Evolutionary conservation across 2,888 invertebrate genomes (phyloP), one percentile per base, ranked within the genome.

Genomic region (Ectemnius cavifrons): DNA sequence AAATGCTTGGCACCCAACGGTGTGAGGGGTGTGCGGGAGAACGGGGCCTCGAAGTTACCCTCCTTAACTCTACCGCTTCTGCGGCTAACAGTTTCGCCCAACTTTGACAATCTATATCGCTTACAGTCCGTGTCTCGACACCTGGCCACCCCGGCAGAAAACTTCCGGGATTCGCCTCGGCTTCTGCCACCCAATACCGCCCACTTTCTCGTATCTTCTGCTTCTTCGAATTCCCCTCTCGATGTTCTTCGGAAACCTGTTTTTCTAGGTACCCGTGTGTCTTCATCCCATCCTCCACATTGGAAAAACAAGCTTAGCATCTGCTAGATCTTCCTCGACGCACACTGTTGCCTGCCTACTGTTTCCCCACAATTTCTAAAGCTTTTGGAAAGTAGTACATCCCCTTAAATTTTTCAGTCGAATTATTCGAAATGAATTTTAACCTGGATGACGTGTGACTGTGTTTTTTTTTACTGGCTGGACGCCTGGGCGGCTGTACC

Each of bases 91-190:
- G 86, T 85, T 86, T 82, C 82, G 49, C 63, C 72, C 78, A 88
- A 88, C 86, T 88, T 88, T 84, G 85, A 87, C 87, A 87, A 88
- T 88, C 86, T 87, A 87, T 88, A 85, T 83, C 83, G 83, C 82
- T 84, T 84, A 78, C 81, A 83, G 80, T 79, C 73, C 84, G 84
- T 88, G 88, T 88, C 83, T 83, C 84, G 80, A 85, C 87, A 87
- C 87, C 87, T 85, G 87, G 86, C 87, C 73, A 81, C 81, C 76
- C 78, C 76, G 77, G 75, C 78, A 77, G 84, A 85, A 86, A 86
- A 86, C 78, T 86, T 84, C 60, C 60, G 28, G 70, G 20, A 68
- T 64, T 75, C 68, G 58, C 5, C 60, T 14, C 8, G 6, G 65
- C 37, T 37, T 37, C 37, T 37, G 0, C 37, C 37, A 11, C 28